phyloP scores from a whole-genome alignment of 1,140 invertebrate species.

The Eulimnadia texana region DNA sequence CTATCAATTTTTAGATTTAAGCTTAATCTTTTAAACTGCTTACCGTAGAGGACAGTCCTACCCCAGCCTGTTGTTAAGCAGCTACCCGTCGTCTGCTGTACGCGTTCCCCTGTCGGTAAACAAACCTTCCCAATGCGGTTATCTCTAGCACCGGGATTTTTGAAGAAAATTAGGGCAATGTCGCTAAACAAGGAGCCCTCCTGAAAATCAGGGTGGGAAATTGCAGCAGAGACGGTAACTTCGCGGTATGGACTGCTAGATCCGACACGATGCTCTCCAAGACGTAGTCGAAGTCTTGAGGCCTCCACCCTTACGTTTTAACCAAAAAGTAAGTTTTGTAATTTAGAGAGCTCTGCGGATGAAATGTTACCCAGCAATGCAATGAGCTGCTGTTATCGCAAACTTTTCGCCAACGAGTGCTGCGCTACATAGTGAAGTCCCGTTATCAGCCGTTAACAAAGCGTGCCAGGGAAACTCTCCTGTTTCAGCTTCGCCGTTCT shows the following conservation, averaged over 20 bases:
- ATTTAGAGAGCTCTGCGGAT: background rate
- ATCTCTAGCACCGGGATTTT: constrained; percentile 24
- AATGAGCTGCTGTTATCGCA: constrained; percentile 60
- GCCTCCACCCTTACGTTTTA: constrained; percentile 37
- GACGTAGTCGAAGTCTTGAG: constrained; percentile 54
- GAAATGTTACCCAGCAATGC: constrained; percentile 55
- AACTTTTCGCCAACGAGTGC: constrained; percentile 52
- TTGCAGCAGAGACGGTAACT: constrained; percentile 41
- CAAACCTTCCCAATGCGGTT: constrained; percentile 37
- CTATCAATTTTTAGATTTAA: background rate
- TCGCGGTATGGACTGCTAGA: constrained; percentile 53
- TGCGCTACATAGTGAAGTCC: constrained; percentile 51
- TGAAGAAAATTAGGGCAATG: constrained; percentile 50
- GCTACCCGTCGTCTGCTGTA: constrained; percentile 26
- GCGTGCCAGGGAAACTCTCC: constrained; percentile 73
- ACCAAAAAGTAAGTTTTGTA: background rate
- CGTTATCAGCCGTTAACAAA: constrained; percentile 41
- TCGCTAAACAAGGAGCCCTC: constrained; percentile 46
- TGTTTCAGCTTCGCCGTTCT: constrained; percentile 44
- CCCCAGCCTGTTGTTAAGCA: constrained; percentile 71
- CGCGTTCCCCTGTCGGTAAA: constrained; percentile 62
- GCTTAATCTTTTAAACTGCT: constrained; percentile 1
- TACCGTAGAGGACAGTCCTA: constrained; percentile 58
- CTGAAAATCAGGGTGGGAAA: constrained; percentile 53
- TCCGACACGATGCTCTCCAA: constrained; percentile 64